phyloP scores from a whole-genome alignment of 1,140 invertebrate genomes.

The Eriosoma lanigerum region DNA sequence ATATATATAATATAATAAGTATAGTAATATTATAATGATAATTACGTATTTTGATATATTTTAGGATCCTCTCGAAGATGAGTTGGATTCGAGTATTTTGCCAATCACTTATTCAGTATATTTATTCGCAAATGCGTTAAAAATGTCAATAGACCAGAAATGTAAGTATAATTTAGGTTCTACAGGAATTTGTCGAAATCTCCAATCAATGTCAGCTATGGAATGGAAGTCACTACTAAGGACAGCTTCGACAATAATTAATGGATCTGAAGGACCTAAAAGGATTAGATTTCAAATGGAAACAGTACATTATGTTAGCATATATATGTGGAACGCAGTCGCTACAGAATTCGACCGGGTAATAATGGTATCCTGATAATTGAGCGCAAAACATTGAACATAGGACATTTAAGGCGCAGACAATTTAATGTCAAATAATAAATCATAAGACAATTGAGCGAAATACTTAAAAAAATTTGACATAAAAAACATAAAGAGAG shows the following conservation, averaged over 20 bases:
- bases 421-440: too few species aligned
- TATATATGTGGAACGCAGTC: conserved; percentile 1
- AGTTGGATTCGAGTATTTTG: conserved; percentile 19
- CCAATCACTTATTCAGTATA: conserved; percentile 30
- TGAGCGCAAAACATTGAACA: too few species aligned
- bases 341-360: conserved; percentile 8
- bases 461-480: too few species aligned
- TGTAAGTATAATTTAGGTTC: conserved; percentile 22
- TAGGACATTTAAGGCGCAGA: too few species aligned
- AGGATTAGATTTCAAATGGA: conserved; percentile 43
- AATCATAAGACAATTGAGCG: too few species aligned
- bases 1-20: too few species aligned
- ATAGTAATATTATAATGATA: too few species aligned
- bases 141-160: conserved; percentile 25
- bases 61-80: conserved; percentile 27
- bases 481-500: too few species aligned
- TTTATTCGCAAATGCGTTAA: conserved; percentile 20
- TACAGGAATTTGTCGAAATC: background rate
- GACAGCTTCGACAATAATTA: conserved; percentile 21
- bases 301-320: conserved; percentile 8
- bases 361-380: too few species aligned
- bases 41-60: too few species aligned
- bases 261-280: conserved; percentile 22
- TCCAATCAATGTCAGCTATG: background rate
- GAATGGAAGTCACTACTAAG: conserved; percentile 2